Evolutionary conservation across 2,888 invertebrate genomes (phyloP).

Genomic region (Mythimna vitellina): DNA sequence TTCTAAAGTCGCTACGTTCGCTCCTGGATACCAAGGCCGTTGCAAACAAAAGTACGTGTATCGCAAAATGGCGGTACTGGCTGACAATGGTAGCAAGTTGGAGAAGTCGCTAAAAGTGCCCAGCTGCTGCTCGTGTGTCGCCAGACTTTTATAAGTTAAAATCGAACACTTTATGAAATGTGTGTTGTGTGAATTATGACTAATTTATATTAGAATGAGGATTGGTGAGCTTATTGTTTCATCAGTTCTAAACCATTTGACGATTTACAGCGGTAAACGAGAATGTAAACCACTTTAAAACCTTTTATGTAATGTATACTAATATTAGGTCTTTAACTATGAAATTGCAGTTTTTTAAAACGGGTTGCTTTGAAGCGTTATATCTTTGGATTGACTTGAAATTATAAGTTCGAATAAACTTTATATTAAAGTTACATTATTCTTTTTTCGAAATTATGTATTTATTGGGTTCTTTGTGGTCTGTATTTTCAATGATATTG

Average conservation of each 20-base stretch:
- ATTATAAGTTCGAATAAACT: no score
- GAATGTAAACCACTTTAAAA: conserved; percentile 8
- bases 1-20: conserved; percentile 83
- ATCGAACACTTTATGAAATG: conserved; percentile 12
- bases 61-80: conserved; percentile 86
- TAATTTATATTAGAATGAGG: conserved; percentile 32
- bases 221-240: conserved; percentile 9
- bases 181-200: conserved; percentile 28
- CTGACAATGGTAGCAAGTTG: background rate
- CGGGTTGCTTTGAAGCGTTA: no score
- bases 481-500: no score
- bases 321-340: no score
- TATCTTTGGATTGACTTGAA: no score
- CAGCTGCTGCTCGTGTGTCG: conserved; percentile 93
- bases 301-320: conserved; percentile 16
- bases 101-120: conserved; percentile 92
- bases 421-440: no score
- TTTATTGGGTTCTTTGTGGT: no score
- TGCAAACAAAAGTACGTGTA: conserved; percentile 92
- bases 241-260: background rate
- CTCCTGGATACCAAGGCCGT: conserved; percentile 84
- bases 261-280: conserved; percentile 5
- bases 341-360: no score
- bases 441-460: no score
- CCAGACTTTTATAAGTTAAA: conserved; percentile 30